Evolutionary conservation across 2,888 invertebrate species (phyloP), one percentile per base, ranked within the genome.

Genomic region (Aphelenchoides bicaudatus): DNA sequence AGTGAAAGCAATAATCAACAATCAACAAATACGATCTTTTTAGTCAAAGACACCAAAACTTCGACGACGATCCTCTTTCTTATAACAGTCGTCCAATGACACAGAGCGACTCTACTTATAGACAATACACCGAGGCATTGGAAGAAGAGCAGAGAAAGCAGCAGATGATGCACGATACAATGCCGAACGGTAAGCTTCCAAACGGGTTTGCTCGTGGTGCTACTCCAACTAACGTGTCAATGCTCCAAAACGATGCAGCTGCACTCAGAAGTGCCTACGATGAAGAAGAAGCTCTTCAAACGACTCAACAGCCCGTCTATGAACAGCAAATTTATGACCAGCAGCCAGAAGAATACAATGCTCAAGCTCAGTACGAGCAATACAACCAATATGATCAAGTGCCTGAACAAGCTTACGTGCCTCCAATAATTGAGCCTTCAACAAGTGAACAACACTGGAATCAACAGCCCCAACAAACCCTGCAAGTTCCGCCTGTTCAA

Each of bases 41-140:
- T n/a, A 43, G 43, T 21, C 21, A 6, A 6, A 43, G 25, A 21
- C 52, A 51, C 2, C 52, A 51, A 51, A 43, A 43, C 43, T 25
- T 27, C 16, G 43, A 43, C 43, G 52, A 51, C 2, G 52, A 51
- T 3, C 52, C 19, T 2, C 52, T 51, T 47, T 51, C 52, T 8
- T 51, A 51, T 28, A 34, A 31, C 13, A 23, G 25, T 21, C 52
- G 43, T 6, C 43, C 43, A 8, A 21, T 43, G 10, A 8, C 43
- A 10, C 21, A 43, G 10, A 19, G 43, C 23, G 21, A 25, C 10
- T 19, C 43, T 43, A 13, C 34, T 34, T 16, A 34, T 13, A 34
- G 13, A 34, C 13, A 13, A 13, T 13, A 13, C 13, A 34, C 34
- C 13, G n/a, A n/a, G n/a, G n/a, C n/a, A n/a, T n/a, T n/a, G n/a